Percentiles rank a stretch among this genome's conserved stretches.
Evolutionary conservation across 2,797 vertebrate genomes (phyloP).

Genomic region (Myotis pilosus): DNA sequence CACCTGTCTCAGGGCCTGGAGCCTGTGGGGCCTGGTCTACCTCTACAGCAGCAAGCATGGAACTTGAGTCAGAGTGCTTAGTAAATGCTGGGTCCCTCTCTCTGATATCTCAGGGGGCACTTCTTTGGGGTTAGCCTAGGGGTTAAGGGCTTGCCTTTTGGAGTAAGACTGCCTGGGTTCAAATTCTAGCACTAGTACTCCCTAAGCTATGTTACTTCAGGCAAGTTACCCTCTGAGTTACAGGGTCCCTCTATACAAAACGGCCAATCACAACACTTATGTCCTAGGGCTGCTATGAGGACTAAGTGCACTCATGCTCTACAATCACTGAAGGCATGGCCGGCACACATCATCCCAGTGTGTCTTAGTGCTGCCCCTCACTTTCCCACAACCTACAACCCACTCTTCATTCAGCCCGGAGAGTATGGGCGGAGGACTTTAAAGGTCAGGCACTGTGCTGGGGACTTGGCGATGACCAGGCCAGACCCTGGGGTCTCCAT

Average conservation of each 20-base stretch:
- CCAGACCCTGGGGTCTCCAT: background rate
- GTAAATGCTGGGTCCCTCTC: background rate
- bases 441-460: background rate
- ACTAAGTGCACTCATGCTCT: background rate
- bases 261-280: background rate
- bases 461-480: background rate
- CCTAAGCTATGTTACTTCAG: background rate
- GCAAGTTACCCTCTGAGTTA: background rate
- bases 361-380: background rate
- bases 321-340: too few relatives aligned
- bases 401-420: background rate
- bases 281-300: background rate
- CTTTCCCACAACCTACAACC: background rate
- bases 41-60: background rate
- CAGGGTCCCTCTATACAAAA: background rate
- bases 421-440: background rate
- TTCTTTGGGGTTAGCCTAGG: conserved; percentile 4
- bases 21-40: background rate
- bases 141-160: background rate
- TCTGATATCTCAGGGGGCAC: background rate
- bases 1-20: background rate
- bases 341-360: fast-evolving
- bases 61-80: background rate
- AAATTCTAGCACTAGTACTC: background rate
- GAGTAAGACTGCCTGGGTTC: background rate